phyloP scores from a whole-genome alignment of 2,113 vertebrate species.

The Egretta garzetta region DNA sequence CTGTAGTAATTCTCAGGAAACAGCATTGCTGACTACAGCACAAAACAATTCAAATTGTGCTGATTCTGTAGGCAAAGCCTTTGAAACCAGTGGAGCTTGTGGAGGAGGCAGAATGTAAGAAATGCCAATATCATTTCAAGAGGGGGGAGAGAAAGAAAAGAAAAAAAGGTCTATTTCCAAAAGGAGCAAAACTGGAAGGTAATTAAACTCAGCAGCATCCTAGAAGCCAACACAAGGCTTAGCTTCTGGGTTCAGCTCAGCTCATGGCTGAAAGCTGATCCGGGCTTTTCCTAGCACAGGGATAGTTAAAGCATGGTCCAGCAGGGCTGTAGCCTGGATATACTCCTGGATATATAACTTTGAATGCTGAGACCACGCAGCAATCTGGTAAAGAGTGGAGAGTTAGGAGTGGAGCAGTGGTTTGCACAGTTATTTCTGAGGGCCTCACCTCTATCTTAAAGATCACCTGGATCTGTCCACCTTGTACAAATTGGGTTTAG shows the following conservation, averaged over 20 bases:
- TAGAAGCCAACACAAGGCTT: not conserved
- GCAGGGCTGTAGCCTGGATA: not conserved
- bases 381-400: not conserved
- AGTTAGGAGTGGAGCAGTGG: not conserved
- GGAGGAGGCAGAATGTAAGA: conserved; percentile 15
- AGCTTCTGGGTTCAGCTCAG: not conserved
- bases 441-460: not conserved
- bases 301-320: not conserved
- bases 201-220: not conserved
- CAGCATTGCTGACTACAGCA: conserved; percentile 51
- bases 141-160: rapidly evolving
- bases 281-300: not conserved
- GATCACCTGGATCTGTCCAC: not conserved
- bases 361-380: not conserved
- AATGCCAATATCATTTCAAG: conserved; percentile 26
- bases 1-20: conserved; percentile 32
- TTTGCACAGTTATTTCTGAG: not conserved
- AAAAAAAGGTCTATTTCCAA: not conserved
- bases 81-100: not conserved
- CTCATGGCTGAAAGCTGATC: not conserved
- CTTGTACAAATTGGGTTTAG: not conserved
- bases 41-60: conserved; percentile 40
- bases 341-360: not conserved
- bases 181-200: not conserved
- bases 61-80: not conserved